These are phyloP conservation scores for Cosmia pyralina DNA, from an alignment of 2,888 invertebrate genomes.

Conservation along the genomic window DNA sequence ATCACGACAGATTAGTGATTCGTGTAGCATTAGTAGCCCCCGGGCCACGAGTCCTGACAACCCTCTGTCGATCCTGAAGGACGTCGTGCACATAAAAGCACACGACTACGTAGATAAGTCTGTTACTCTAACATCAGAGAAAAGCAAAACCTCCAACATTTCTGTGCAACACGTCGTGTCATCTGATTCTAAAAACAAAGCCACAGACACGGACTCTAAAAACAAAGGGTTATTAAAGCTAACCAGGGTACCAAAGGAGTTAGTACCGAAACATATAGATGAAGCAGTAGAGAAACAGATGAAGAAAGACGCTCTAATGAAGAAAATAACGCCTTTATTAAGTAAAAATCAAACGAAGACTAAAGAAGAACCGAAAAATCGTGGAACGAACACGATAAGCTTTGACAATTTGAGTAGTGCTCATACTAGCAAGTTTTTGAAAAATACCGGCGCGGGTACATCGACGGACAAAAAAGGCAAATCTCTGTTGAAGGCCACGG, in stretches of 20 bases:
- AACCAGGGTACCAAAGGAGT: slow-evolving; percentile 41
- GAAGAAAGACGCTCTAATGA: slow-evolving; percentile 38
- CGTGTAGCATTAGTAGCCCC: slow-evolving; percentile 63
- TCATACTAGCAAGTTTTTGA: slow-evolving; percentile 27
- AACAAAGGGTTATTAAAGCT: slow-evolving; percentile 28
- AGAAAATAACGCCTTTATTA: slow-evolving; percentile 29
- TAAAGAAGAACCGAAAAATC: slow-evolving; percentile 18
- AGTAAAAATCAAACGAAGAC: slow-evolving; percentile 30
- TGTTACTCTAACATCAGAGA: slow-evolving; percentile 10
- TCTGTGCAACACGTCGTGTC: slow-evolving; percentile 46
- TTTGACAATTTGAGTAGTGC: slow-evolving; percentile 42
- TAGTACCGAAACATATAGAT: slow-evolving; percentile 41
- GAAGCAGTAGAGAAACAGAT: slow-evolving; percentile 43
- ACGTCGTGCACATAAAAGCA: slow-evolving; percentile 82
- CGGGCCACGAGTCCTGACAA: slow-evolving; percentile 67
- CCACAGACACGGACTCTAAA: not conserved
- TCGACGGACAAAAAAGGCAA: slow-evolving; percentile 31
- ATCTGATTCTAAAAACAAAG: slow-evolving; percentile 2
- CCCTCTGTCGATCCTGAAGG: slow-evolving; percentile 77
- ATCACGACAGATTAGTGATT: slow-evolving; percentile 33
- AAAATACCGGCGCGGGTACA: not conserved
- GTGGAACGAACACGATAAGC: slow-evolving; percentile 31
- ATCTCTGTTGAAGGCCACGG: slow-evolving; percentile 5
- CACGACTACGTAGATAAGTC: slow-evolving; percentile 48
- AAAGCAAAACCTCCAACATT: slow-evolving; percentile 26